Evolutionary conservation across 2,113 vertebrate genomes (phyloP), one percentile per base, ranked within the genome.

Genomic region (Tricholaema leucomelas): DNA sequence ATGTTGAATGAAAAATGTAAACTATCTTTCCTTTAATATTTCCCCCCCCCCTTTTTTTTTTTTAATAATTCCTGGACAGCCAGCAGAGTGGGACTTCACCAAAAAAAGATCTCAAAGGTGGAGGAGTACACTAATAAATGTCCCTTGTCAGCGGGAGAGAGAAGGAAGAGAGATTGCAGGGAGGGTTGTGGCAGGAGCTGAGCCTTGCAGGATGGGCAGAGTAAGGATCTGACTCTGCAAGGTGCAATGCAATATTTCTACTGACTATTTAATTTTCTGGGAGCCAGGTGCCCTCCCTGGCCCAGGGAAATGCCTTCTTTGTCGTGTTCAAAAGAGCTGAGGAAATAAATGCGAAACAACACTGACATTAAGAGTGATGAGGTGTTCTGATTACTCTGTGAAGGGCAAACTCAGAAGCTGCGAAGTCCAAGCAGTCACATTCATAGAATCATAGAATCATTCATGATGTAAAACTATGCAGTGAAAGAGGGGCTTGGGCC

Each of bases 311-410:
- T 23, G 38, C 31, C 20, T 56, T 56, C 30, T 28, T 20, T 4
- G 2, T 87, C 46, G 42, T 38, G 16, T 64, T 82, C 17, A 9
- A 38, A 71, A 33, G 21, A 18, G 2, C 5, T 74, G 42, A 18
- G 63, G 11, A 31, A 60, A 78, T 12, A 79, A 71, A 60, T 28
- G 52, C 14, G 23, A 75, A 74, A 20, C 18, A 36, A 25, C 28
- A 30, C 1, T 0, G 0, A 3, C 38, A n/a, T 7, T 38, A 25
- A n/a, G 19, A 64, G 30, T 9, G 18, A 33, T 50, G 38, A 86
- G 19, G 9, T 69, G 44, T 55, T 70, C 71, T 31, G 40, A 27
- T 66, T 16, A 33, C 35, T 59, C 67, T 56, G 19, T 16, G 50
- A 80, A 59, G 50, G 24, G 46, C 55, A 73, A 88, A 36, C 3